Base-by-base conservation (phyloP, 2,888 invertebrate species). In the Eilema depressum region DNA sequence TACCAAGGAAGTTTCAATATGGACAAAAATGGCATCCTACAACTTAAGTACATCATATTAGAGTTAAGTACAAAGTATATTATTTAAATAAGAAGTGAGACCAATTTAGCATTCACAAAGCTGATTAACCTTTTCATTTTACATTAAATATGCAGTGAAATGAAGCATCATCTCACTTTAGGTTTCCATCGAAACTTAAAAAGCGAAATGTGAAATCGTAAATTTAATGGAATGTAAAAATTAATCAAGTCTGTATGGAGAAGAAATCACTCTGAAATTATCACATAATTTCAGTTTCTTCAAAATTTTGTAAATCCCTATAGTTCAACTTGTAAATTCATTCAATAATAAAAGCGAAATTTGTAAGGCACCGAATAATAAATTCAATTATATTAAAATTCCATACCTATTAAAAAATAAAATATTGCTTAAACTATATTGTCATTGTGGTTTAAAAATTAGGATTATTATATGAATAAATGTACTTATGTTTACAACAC, bases 121-220 rank as follows among this genome's bases (percentile, higher is more conserved):
- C 8, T n/a, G 53, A 53, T 20, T 53, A n/a, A n/a, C 4, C 53
- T 53, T 53, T 53, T 53, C n/a, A 20, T 17, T 26, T 26, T 59
- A 66, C 66, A 63, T 76, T 77, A 68, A 71, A 59, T 69, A 33
- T 47, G 68, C 72, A 73, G 66, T 70, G 77, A 73, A 71, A 73
- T 63, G 63, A 84, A 82, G 78, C 69, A 81, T 82, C 83, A 88
- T 89, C 92, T 93, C 93, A 81, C 89, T 90, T 89, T 89, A 85
- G 88, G 90, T 93, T 93, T 93, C 91, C 68, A 75, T 75, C 86
- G 89, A 93, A 93, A 93, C 93, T 87, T 86, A 60, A 73, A 91
- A 92, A 92, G 90, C 85, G 93, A 92, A 89, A 85, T 78, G 75
- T 80, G 71, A 73, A 66, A 59, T 71, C 11, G 66, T 65, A 74